Conservation (phyloP, 1,140 invertebrate genomes). For the Orchestia grillus region DNA sequence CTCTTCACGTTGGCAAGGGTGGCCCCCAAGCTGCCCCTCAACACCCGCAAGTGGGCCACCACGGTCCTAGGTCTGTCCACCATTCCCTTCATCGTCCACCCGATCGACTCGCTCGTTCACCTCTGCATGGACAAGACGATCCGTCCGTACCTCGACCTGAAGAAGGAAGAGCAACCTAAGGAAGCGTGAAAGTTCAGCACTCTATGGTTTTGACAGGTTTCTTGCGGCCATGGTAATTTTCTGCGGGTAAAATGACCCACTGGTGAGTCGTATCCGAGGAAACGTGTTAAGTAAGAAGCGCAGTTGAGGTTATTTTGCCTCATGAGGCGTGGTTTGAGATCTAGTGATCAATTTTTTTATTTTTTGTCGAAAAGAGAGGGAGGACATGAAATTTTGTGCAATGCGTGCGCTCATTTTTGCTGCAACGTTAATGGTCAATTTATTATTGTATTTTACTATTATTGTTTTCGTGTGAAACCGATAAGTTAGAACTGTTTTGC, state of each 20-base stretch:
- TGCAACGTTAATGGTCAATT: neutral
- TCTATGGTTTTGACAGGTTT: neutral
- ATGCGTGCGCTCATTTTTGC: neutral
- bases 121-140: slow-evolving; percentile 80
- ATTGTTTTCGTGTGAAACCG: neutral
- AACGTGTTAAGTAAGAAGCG: neutral
- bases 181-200: neutral
- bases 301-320: neutral
- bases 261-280: no score
- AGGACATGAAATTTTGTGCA: neutral
- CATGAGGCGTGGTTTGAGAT: neutral
- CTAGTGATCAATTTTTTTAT: neutral
- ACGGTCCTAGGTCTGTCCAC: slow-evolving; percentile 83
- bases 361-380: neutral
- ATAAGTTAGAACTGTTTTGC: neutral
- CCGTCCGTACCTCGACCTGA: slow-evolving; percentile 62
- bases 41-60: slow-evolving; percentile 78
- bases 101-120: slow-evolving; percentile 89
- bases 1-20: slow-evolving; percentile 74
- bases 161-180: neutral
- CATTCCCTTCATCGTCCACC: slow-evolving; percentile 93
- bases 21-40: slow-evolving; percentile 72
- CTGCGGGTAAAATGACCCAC: no score
- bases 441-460: neutral
- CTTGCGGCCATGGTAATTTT: no score